These are phyloP conservation scores for Protodeltote pygarga DNA, from an alignment of 2,888 invertebrate genomes.

Conservation along the genomic window DNA sequence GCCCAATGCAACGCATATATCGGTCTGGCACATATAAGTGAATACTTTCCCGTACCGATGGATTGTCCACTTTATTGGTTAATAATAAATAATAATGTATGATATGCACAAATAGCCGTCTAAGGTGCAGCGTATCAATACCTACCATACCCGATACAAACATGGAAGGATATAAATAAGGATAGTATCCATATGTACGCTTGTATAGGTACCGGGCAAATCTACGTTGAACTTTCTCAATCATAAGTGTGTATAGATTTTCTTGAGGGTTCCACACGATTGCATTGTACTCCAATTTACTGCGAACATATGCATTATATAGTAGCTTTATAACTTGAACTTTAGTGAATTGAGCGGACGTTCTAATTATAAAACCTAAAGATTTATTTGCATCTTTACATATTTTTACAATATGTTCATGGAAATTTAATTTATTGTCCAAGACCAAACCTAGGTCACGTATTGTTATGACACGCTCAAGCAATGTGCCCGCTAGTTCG, in stretches of 20 bases:
- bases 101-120: neutral
- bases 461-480: no score
- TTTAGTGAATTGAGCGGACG: no score
- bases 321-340: neutral
- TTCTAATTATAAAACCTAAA: no score
- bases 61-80: neutral
- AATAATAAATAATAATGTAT: constrained; percentile 3
- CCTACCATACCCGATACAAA: constrained; percentile 2
- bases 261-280: constrained; percentile 1
- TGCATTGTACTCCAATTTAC: constrained; percentile 2
- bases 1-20: neutral
- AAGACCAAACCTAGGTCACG: no score
- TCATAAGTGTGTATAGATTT: neutral
- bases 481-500: no score
- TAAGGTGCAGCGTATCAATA: neutral
- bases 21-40: neutral
- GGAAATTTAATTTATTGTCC: no score
- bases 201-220: constrained; percentile 3
- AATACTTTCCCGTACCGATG: neutral
- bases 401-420: no score
- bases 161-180: constrained; percentile 2
- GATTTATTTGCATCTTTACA: no score
- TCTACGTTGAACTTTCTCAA: constrained; percentile 4
- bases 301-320: neutral
- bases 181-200: constrained; percentile 1